phyloP scores from a whole-genome alignment of 1,140 invertebrate species.

The Anthonomus grandis region DNA sequence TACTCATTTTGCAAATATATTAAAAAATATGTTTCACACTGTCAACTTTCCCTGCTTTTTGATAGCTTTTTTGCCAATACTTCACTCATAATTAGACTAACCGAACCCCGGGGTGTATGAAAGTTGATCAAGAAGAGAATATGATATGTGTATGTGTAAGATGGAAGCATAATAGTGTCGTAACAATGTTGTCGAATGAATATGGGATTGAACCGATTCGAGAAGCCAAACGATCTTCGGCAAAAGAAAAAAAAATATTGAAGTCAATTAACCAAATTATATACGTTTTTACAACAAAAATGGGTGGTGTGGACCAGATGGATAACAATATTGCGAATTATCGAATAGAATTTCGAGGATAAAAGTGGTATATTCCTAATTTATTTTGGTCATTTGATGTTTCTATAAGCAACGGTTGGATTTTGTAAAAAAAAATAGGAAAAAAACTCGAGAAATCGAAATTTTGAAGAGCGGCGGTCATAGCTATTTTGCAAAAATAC shows the following conservation, averaged over 20 bases:
- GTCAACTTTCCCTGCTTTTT: too few species aligned
- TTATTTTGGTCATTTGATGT: constrained; percentile 42
- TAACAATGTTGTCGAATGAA: constrained; percentile 37
- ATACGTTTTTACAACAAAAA: constrained; percentile 40
- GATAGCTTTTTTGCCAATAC: constrained; percentile 35
- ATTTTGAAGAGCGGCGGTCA: too few species aligned
- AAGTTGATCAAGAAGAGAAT: constrained; percentile 19
- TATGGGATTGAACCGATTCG: constrained; percentile 33
- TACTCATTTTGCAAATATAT: too few species aligned
- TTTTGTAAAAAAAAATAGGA: constrained; percentile 33
- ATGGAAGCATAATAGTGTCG: constrained; percentile 41
- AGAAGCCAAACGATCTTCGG: constrained; percentile 36
- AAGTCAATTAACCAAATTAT: constrained; percentile 31
- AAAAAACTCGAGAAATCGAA: too few species aligned
- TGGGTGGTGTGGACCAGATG: constrained; percentile 45
- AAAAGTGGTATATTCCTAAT: constrained; percentile 47
- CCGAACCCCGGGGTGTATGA: constrained; percentile 9
- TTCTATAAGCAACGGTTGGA: constrained; percentile 42
- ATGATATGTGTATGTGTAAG: constrained; percentile 33
- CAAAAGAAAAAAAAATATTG: constrained; percentile 35
- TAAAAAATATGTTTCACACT: too few species aligned
- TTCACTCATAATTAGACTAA: constrained; percentile 32
- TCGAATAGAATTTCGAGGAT: constrained; percentile 42
- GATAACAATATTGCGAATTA: constrained; percentile 45
- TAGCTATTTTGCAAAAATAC: too few species aligned